Conservation (phyloP, 2,113 vertebrate species). For the Bucco capensis region DNA sequence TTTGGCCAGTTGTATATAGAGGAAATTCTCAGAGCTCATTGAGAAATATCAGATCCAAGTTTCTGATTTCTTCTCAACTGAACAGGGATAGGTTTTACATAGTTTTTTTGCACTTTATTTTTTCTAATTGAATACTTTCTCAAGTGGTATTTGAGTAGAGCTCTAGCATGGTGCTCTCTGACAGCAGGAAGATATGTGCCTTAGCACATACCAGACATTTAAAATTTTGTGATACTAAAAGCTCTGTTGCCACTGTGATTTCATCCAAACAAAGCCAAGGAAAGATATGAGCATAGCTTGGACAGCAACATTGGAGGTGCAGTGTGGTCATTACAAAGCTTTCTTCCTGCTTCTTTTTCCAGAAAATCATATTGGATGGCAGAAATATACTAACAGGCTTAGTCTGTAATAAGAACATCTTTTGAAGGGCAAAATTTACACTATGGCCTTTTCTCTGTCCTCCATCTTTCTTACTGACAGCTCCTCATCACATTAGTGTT, state of each 20-base stretch:
- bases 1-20: neutral
- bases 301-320: neutral
- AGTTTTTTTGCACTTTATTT: neutral
- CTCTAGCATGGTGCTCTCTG: neutral
- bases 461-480: neutral
- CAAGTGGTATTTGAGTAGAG: neutral
- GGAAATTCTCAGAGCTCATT: neutral
- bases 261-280: neutral
- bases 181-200: neutral
- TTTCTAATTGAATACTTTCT: neutral
- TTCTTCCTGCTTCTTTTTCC: neutral
- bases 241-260: neutral
- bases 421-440: neutral
- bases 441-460: neutral
- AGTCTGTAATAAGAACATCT: neutral
- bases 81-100: neutral
- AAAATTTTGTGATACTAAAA: neutral
- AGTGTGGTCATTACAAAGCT: neutral
- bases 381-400: neutral
- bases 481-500: neutral
- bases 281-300: neutral
- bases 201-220: neutral
- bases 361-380: neutral
- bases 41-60: neutral
- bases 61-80: neutral